These are phyloP conservation scores for Euplagia quadripunctaria DNA, from an alignment of 2,888 invertebrate genomes.

Conservation along the genomic window DNA sequence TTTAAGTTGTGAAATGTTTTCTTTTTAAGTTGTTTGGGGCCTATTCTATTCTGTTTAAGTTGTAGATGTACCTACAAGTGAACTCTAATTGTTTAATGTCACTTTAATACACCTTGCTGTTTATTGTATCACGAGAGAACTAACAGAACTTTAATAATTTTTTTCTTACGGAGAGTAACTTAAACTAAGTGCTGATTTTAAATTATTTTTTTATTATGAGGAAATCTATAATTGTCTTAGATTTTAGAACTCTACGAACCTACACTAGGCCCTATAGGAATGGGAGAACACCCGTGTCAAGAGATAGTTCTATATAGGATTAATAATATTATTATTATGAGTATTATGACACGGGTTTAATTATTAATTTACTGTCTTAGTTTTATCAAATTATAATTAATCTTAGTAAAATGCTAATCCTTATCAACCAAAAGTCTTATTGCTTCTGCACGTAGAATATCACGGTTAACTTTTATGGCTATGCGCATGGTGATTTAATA, in stretches of 20 bases:
- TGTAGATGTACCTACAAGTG: not conserved
- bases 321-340: not conserved
- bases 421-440: not conserved
- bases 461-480: not conserved
- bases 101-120: too few relatives aligned
- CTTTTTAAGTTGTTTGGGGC: not conserved
- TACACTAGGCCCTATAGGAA: too few relatives aligned
- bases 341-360: not conserved
- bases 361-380: not conserved
- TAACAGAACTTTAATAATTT: too few relatives aligned
- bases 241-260: too few relatives aligned
- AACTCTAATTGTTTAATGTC: too few relatives aligned
- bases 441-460: not conserved
- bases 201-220: too few relatives aligned
- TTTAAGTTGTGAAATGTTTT: constrained; percentile 8
- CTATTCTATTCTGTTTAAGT: not conserved
- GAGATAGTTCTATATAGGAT: not conserved
- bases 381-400: not conserved
- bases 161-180: too few relatives aligned
- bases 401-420: not conserved
- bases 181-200: not conserved
- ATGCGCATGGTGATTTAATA: not conserved
- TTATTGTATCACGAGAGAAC: too few relatives aligned
- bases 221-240: not conserved
- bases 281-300: too few relatives aligned